Base-by-base conservation (phyloP, 2,888 invertebrate species). In the Mythimna impura region DNA sequence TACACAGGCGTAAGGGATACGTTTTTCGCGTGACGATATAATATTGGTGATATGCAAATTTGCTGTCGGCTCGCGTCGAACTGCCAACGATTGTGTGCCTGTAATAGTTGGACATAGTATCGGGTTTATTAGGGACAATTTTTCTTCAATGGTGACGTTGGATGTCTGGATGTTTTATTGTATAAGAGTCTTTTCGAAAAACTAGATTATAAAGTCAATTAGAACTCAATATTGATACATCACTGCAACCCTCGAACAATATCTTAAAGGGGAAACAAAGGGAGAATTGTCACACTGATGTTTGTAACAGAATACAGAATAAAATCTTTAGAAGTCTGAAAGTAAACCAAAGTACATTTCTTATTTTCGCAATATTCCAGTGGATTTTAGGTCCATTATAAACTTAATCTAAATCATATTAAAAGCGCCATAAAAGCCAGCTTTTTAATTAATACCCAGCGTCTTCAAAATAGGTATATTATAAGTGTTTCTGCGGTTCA, bases 41-140 rank as follows among this genome's bases (percentile, higher is more conserved):
- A 96, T 96, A 96, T 96, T 91, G 95, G 95, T 94, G 96, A 96
- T 96, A 96, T 96, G 96, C 96, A 96, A 96, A 96, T 96, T 95
- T 90, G 89, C 88, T 91, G 92, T 91, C 92, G 93, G 87, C 87
- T 90, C 89, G 86, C 90, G 92, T 93, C 91, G 92, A 92, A 92
- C 91, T 89, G 86, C 77, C 90, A 86, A 83, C 86, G 84, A 88
- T 88, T 84, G 85, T 86, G 76, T 75, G 65, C 43, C 57, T 76
- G 71, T 81, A 76, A 81, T 80, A 86, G 79, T 85, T 78, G 76
- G 69, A 80, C 78, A 80, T 62, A 69, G 66, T 63, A 75, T 70
- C 67, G 76, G 75, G 84, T 87, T 88, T 87, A 89, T 86, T 89
- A 88, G 78, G 12, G 67, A 60, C n/a, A 43, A 36, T 25, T 77